phyloP scores from a whole-genome alignment of 2,888 invertebrate species.

The Leucoma salicis region DNA sequence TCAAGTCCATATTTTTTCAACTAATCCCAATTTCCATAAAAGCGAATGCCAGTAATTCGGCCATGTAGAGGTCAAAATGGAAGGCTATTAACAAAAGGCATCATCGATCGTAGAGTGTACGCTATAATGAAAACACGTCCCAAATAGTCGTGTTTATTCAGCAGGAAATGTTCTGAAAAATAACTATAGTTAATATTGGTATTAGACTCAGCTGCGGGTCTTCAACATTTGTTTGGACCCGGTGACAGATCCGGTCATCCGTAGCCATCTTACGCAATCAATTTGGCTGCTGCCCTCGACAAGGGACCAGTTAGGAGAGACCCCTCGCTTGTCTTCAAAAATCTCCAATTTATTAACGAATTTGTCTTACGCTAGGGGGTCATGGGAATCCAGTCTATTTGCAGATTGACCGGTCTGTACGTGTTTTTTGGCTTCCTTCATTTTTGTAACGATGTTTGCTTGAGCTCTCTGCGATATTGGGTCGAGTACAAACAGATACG shows the following conservation, averaged over 20 bases:
- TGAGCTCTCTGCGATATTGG: constrained; percentile 28
- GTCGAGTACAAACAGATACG: constrained; percentile 27
- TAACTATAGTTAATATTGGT: constrained; percentile 22
- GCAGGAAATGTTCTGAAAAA: constrained; percentile 9
- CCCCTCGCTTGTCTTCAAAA: background rate
- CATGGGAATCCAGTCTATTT: constrained; percentile 21
- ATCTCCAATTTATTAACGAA: background rate
- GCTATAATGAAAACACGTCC: constrained; percentile 2
- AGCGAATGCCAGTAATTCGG: background rate
- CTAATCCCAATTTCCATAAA: background rate
- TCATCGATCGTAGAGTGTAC: background rate
- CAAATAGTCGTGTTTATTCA: constrained; percentile 1
- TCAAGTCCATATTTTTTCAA: no score
- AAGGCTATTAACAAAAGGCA: constrained; percentile 6
- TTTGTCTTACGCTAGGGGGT: constrained; percentile 3
- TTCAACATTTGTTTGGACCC: constrained; percentile 31
- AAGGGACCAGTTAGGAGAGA: constrained; percentile 16
- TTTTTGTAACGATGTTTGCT: constrained; percentile 38
- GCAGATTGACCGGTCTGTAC: constrained; percentile 28
- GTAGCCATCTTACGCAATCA: constrained; percentile 40
- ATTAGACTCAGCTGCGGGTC: constrained; percentile 28
- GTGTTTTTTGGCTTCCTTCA: constrained; percentile 37
- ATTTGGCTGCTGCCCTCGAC: constrained; percentile 33
- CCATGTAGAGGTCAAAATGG: background rate
- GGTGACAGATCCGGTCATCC: constrained; percentile 40